phyloP scores from a whole-genome alignment of 2,888 invertebrate species.

The Spisula solida region DNA sequence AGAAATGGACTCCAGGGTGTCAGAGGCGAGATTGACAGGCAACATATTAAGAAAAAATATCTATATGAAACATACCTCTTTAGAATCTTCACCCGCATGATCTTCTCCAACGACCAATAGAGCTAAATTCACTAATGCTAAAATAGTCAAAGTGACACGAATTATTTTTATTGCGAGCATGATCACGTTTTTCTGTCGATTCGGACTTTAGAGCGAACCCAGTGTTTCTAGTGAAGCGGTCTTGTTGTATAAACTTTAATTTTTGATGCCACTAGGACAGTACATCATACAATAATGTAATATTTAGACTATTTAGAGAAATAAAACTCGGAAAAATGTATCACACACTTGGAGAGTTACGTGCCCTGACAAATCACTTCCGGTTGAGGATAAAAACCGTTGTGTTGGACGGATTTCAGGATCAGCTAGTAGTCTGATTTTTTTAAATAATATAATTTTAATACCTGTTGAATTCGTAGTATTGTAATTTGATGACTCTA shows the following conservation, averaged over 20 bases:
- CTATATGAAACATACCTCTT: not conserved
- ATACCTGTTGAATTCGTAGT: not conserved
- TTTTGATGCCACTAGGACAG: not conserved
- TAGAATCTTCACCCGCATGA: slow-evolving; percentile 15
- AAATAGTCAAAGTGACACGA: not conserved
- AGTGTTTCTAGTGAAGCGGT: not conserved
- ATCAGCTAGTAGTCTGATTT: not conserved
- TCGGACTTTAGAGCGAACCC: not conserved
- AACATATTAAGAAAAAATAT: too few species aligned
- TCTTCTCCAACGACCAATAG: not conserved
- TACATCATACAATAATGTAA: not conserved
- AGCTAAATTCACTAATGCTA: not conserved
- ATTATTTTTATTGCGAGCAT: not conserved
- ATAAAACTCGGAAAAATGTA: not conserved
- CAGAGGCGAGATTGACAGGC: not conserved
- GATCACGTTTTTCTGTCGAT: not conserved
- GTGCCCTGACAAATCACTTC: slow-evolving; percentile 28
- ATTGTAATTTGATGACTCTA: not conserved
- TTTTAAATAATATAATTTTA: not conserved
- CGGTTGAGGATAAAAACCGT: slow-evolving; percentile 7
- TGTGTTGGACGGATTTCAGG: not conserved
- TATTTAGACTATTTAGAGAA: not conserved
- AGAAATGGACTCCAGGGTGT: not conserved
- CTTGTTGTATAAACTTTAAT: not conserved
- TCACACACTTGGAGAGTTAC: not conserved